A percentile compares a stretch with the other conserved stretches of the same genome.
phyloP scores from a whole-genome alignment of 1,140 invertebrate genomes.

The Mercenaria mercenaria region DNA sequence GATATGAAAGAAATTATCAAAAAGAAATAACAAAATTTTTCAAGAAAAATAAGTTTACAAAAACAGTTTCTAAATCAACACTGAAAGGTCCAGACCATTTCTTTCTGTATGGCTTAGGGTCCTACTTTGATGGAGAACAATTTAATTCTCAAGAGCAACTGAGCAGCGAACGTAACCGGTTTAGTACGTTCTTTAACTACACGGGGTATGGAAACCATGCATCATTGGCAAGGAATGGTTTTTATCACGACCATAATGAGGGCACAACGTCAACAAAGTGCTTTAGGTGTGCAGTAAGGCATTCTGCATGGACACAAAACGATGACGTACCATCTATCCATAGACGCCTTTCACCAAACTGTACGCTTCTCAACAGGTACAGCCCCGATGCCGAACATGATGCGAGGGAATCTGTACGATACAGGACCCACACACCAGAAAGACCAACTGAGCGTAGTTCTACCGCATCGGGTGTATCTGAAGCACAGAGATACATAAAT shows the following conservation, averaged over 20 bases:
- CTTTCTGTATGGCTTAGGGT: neutral
- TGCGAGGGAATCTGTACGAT: neutral
- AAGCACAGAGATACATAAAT: neutral
- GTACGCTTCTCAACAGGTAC: neutral
- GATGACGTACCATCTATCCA: neutral
- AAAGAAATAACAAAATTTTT: neutral
- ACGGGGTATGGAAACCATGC: neutral
- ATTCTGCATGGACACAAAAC: neutral
- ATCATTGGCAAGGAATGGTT: conserved; percentile 25
- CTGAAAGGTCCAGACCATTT: neutral
- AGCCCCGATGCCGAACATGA: neutral
- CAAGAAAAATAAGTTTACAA: neutral
- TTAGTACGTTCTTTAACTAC: neutral
- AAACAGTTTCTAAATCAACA: neutral
- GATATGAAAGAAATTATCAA: neutral
- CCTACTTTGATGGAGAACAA: neutral
- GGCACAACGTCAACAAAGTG: conserved; percentile 14
- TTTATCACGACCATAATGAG: conserved; percentile 21
- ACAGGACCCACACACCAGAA: neutral
- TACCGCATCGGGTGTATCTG: neutral
- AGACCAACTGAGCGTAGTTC: neutral
- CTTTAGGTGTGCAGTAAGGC: neutral
- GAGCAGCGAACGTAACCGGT: conserved; percentile 9
- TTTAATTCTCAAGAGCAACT: neutral
- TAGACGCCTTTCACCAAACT: neutral